Evolutionary conservation across 2,113 vertebrate genomes (phyloP).

Genomic region (Arenaria interpres): DNA sequence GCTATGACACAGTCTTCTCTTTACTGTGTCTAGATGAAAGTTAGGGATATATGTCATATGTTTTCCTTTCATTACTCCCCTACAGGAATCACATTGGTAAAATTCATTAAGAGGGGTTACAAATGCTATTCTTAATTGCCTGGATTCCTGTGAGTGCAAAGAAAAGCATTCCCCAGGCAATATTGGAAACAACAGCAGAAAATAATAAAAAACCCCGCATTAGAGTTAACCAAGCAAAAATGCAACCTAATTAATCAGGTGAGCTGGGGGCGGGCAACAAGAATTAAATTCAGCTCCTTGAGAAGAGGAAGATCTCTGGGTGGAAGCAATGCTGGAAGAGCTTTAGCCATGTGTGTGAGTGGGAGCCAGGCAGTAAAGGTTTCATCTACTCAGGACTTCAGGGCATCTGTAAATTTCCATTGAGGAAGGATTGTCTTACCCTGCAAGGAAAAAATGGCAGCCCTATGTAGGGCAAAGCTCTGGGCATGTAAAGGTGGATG

Average conservation of each 20-base stretch:
- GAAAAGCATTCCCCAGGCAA: not conserved
- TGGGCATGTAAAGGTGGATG: not conserved
- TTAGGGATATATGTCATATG: not conserved
- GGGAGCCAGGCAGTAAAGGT: not conserved
- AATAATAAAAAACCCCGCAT: not conserved
- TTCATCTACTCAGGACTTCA: not conserved
- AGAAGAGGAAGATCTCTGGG: not conserved
- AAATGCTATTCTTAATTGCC: conserved; percentile 4
- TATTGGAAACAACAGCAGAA: not conserved
- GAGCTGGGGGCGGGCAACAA: not conserved
- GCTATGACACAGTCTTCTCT: not conserved
- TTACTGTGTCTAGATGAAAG: conserved; percentile 5
- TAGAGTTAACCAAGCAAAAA: not conserved
- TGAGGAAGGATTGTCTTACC: not conserved
- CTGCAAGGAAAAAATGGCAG: not conserved
- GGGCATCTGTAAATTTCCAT: not conserved
- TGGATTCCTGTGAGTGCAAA: not conserved
- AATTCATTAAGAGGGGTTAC: conserved; percentile 13
- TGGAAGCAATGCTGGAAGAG: not conserved
- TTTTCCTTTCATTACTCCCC: conserved; percentile 43
- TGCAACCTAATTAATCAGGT: not conserved
- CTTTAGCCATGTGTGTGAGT: not conserved
- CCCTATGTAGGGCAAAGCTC: not conserved
- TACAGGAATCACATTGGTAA: not conserved
- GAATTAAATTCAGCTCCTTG: not conserved